phyloP scores from a whole-genome alignment of 2,888 invertebrate genomes.

The Drosophila yooni region DNA sequence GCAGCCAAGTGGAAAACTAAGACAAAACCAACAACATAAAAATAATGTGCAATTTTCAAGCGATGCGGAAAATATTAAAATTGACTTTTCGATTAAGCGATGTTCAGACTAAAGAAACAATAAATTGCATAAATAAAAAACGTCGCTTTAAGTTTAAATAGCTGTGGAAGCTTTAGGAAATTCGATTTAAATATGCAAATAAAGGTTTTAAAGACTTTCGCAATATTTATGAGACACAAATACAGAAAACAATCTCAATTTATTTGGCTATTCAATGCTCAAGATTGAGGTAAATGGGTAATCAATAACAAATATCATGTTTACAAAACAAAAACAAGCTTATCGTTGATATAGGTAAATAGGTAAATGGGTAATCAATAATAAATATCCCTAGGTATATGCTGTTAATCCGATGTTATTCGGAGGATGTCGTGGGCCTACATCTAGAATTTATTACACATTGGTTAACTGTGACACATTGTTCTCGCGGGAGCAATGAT shows the following conservation, averaged over 20 bases:
- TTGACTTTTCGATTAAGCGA: slow-evolving; percentile 33
- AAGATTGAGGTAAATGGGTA: background rate
- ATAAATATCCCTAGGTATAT: background rate
- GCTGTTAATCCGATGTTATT: background rate
- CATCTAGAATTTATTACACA: slow-evolving; percentile 55
- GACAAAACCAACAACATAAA: slow-evolving; percentile 19
- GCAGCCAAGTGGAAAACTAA: slow-evolving; percentile 30
- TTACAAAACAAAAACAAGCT: background rate
- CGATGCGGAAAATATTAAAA: slow-evolving; percentile 37
- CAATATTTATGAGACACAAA: background rate
- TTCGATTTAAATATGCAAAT: background rate
- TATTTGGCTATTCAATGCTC: background rate
- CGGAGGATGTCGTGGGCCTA: slow-evolving; percentile 5
- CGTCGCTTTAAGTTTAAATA: background rate
- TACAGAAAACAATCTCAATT: background rate
- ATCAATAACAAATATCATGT: background rate
- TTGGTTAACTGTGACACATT: slow-evolving; percentile 54
- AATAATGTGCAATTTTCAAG: slow-evolving; percentile 16
- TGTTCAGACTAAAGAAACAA: background rate
- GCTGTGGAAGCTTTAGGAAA: background rate
- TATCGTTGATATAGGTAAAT: background rate
- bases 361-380: background rate
- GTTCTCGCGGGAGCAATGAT: slow-evolving; percentile 37
- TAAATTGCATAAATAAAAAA: background rate
- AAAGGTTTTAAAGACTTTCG: background rate